Base-by-base conservation (phyloP, 2,888 invertebrate species). In the Seira sanloemensis region DNA sequence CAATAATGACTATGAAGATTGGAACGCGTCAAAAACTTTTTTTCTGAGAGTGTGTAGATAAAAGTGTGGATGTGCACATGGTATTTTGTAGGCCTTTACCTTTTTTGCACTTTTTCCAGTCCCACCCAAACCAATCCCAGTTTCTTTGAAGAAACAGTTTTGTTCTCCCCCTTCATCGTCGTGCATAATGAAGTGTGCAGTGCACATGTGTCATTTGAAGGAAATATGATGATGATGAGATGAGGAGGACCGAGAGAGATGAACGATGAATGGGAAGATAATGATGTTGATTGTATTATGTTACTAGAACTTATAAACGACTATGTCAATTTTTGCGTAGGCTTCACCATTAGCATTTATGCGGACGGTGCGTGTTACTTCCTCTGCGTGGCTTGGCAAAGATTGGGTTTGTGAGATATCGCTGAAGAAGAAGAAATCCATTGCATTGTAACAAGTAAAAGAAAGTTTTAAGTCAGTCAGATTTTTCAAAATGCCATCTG, bases 81-180 rank as follows among this genome's bases (percentile, higher is more conserved):
- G 79, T 26, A 21, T 66, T 69, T 79, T 73, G 66, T 73, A 66
- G 79, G 67, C 79, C 72, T 74, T 67, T 74, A 18, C 74, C 69
- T 69, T 80, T 75, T 80, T 58, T 26, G 80, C 25, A 12, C n/a
- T 27, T 54, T 77, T 75, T 75, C 23, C 50, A 27, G 74, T 62
- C 66, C 80, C 80, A 37, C 37, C 37, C 37, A 37, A 37, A 5
- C 37, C 37, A 37, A n/a, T 74, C 80, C 80, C 80, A 65, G 7
- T 69, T 73, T 23, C 66, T 67, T 67, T 62, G 19, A 37, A 74
- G 68, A 67, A 74, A 54, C 19, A 73, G 24, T 78, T 78, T 27
- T 69, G 21, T 18, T 78, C 37, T 5, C 37, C 37, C 12, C 12
- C 37, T 37, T 37, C 37, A 37, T 37, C 12, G 5, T 37, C 37